A percentile compares a stretch with the other conserved stretches of the same genome.
Evolutionary conservation across 2,113 vertebrate genomes (phyloP).

Genomic region (Melanerpes aurifrons): DNA sequence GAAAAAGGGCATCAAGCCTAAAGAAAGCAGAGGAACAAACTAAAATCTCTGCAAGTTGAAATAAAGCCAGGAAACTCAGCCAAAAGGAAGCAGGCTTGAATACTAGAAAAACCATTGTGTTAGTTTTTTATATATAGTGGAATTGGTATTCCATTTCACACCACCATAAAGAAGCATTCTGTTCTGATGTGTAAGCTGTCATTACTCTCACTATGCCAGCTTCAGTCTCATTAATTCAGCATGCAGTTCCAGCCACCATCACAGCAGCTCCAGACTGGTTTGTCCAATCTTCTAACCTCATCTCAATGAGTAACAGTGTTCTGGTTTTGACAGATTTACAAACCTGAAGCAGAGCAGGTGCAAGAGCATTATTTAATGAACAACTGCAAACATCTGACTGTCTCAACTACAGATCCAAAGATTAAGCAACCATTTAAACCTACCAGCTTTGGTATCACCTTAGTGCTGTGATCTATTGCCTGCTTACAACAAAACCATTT

Average conservation of each 20-base stretch:
- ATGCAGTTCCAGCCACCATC: not conserved
- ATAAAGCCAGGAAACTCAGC: not conserved
- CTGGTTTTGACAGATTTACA: not conserved
- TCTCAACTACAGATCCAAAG: not conserved
- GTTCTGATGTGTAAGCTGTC: not conserved
- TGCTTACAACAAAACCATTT: not conserved
- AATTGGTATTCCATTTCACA: not conserved
- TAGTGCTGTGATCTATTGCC: not conserved
- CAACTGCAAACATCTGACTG: not conserved
- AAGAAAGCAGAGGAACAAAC: not conserved
- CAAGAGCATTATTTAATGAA: not conserved
- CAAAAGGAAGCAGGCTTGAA: not conserved
- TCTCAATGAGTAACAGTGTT: not conserved
- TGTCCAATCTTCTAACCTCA: not conserved
- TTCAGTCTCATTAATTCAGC: not conserved
- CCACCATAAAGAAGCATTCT: not conserved
- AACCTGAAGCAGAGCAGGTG: not conserved
- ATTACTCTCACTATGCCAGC: not conserved
- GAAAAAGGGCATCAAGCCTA: not conserved
- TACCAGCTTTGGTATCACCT: constrained; percentile 39
- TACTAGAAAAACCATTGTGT: not conserved
- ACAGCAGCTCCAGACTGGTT: not conserved
- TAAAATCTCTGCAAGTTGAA: not conserved
- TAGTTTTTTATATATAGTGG: not conserved
- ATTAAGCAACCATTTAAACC: not conserved